Evolutionary conservation across 1,140 invertebrate genomes (phyloP).

Genomic region (Nephotettix cincticeps): DNA sequence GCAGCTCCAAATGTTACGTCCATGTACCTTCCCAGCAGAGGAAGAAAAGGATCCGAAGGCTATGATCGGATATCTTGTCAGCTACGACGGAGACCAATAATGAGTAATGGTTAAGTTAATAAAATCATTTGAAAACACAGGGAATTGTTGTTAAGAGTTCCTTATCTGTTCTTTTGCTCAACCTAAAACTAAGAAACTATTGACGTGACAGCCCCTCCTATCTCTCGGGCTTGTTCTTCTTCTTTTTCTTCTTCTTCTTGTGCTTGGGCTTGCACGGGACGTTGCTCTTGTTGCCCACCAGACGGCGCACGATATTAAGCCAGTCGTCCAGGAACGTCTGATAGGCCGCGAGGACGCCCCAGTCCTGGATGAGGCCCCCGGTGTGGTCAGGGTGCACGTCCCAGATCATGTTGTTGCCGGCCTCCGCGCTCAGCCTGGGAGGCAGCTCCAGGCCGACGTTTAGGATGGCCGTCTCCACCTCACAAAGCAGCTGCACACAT

Average conservation of each 20-base stretch:
- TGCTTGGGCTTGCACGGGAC: constrained; percentile 34
- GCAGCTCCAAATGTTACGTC: too few species aligned
- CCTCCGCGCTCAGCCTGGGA: constrained; percentile 2
- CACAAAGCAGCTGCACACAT: constrained; percentile 51
- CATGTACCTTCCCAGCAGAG: too few species aligned
- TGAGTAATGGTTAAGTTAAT: too few species aligned
- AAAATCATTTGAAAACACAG: too few species aligned
- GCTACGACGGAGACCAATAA: too few species aligned
- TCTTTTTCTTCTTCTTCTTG: constrained; percentile 9
- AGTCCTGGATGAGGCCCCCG: constrained; percentile 50
- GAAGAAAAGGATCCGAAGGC: too few species aligned
- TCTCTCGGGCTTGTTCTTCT: too few species aligned
- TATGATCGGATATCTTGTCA: too few species aligned
- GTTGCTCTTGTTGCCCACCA: constrained; percentile 42
- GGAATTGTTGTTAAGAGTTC: too few species aligned
- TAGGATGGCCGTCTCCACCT: constrained; percentile 50
- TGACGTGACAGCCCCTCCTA: too few species aligned
- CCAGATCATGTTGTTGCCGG: constrained; percentile 41
- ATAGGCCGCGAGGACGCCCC: constrained; percentile 49
- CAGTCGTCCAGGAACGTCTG: constrained; percentile 50
- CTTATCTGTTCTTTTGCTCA: too few species aligned
- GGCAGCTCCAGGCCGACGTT: constrained; percentile 44
- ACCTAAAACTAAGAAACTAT: too few species aligned
- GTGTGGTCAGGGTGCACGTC: constrained; percentile 45
- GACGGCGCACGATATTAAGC: constrained; percentile 46